phyloP scores from a whole-genome alignment of 1,140 invertebrate species.

The Nasonia giraulti region DNA sequence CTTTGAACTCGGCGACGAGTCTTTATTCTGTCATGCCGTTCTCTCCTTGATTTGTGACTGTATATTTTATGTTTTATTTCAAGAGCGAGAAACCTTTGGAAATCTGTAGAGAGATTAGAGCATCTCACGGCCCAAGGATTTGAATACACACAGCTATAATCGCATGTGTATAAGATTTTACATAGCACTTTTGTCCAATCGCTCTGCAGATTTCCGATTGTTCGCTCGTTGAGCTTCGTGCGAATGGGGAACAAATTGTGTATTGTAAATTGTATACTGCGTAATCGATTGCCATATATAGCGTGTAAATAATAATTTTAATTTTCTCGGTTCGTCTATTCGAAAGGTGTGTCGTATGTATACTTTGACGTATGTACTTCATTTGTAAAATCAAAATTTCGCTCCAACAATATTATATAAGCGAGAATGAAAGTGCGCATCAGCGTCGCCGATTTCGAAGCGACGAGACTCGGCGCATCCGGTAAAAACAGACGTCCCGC shows the following conservation, averaged over 20 bases:
- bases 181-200: conserved; percentile 31
- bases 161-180: conserved; percentile 27
- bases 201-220: conserved; percentile 24
- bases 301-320: conserved; percentile 43
- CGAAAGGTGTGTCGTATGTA: background rate
- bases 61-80: background rate
- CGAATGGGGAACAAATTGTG: conserved; percentile 14
- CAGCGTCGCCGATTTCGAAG: background rate
- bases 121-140: conserved; percentile 39
- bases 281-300: background rate
- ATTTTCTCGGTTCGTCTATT: conserved; percentile 7
- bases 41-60: background rate
- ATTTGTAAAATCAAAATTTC: background rate
- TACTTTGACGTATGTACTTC: background rate
- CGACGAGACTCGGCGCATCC: background rate
- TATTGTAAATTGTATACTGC: conserved; percentile 22
- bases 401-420: background rate
- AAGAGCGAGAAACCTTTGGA: background rate
- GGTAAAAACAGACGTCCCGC: conserved; percentile 8
- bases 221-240: conserved; percentile 1
- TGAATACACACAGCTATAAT: conserved; percentile 22
- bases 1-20: conserved; percentile 23
- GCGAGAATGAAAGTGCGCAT: background rate
- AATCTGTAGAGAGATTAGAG: conserved; percentile 11
- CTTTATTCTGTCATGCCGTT: background rate